Percentiles rank a stretch among this genome's conserved stretches.
Evolutionary conservation across 2,113 vertebrate genomes (phyloP).

Genomic region (Pseudorhombus dupliciocellatus): DNA sequence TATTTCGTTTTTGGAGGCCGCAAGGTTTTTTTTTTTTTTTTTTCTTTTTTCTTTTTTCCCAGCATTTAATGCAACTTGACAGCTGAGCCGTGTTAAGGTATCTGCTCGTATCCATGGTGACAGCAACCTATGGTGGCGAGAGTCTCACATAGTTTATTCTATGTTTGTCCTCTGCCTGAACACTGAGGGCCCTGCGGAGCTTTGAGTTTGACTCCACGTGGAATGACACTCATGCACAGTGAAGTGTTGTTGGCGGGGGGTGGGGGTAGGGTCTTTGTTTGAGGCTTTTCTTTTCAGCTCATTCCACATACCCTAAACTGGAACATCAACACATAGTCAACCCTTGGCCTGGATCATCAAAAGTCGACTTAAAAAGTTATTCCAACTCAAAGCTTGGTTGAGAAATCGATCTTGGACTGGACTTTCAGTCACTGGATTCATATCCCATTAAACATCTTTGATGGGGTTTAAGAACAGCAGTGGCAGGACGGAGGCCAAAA

Average conservation of each 20-base stretch:
- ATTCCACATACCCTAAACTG: not conserved
- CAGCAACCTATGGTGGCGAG: not conserved
- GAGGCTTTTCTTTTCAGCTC: conserved; percentile 14
- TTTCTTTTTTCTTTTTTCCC: no score
- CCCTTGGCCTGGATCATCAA: no score
- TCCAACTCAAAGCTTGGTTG: no score
- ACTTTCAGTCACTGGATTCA: no score
- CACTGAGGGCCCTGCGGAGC: conserved; percentile 4
- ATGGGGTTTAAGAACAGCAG: no score
- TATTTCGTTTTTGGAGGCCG: not conserved
- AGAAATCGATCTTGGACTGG: no score
- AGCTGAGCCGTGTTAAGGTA: not conserved
- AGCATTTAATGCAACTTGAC: no score
- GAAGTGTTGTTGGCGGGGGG: conserved; percentile 6
- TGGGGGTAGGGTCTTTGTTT: not conserved
- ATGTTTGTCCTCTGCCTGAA: not conserved
- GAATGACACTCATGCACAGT: conserved; percentile 1
- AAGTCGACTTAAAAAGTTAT: no score
- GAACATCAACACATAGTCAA: not conserved
- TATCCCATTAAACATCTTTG: no score
- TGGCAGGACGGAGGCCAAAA: no score
- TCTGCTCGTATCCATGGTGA: conserved; percentile 11
- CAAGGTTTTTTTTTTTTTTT: not conserved
- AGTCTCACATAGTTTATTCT: not conserved
- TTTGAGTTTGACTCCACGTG: not conserved